Evolutionary conservation across 2,113 vertebrate species (phyloP), one percentile per base, ranked within the genome.

Genomic region (Chaenogobius annularis): DNA sequence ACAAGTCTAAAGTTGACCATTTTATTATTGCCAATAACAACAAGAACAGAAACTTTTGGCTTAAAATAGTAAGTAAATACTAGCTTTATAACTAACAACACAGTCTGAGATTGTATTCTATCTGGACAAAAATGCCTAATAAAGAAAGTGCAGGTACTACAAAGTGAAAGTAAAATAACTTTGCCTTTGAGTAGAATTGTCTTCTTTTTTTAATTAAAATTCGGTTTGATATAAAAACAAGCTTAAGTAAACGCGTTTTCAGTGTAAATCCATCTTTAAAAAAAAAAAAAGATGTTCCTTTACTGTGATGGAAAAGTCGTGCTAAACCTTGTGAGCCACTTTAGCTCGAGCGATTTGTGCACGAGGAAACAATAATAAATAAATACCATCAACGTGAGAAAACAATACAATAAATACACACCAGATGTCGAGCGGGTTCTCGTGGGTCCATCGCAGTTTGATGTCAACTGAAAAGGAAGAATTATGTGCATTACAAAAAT

Each of bases 361-460:
- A 11, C 22, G 14, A 6, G 26, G 22, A 58, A 26, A 20, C 50
- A 15, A 15, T 17, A 19, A 8, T 19, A 56, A 12, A 12, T 12
- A 46, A 12, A 22, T 20, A 22, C 20, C 4, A 5, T 50, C 5
- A 12, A 12, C 7, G 1, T 26, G 26, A 35, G 23, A 31, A 31
- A 61, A 35, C 0, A 61, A 35, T 15, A 56, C n/a, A 56, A 56
- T 13, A 13, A 7, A 35, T 35, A 35, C 92, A 5, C 87, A 93
- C 92, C 62, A 73, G n/a, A 43, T 81, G 69, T 12, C 75, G 48
- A 12, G 79, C 59, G 0, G 73, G 35, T 70, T 77, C 84, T 50
- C 58, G 79, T 26, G 86, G 77, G 4, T 84, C 90, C 90, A 92
- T 93, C 23, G 63, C 43, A 52, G 62, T n/a, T 61, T 3, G 15